phyloP scores from a whole-genome alignment of 2,797 vertebrate species.

The Martes flavigula region DNA sequence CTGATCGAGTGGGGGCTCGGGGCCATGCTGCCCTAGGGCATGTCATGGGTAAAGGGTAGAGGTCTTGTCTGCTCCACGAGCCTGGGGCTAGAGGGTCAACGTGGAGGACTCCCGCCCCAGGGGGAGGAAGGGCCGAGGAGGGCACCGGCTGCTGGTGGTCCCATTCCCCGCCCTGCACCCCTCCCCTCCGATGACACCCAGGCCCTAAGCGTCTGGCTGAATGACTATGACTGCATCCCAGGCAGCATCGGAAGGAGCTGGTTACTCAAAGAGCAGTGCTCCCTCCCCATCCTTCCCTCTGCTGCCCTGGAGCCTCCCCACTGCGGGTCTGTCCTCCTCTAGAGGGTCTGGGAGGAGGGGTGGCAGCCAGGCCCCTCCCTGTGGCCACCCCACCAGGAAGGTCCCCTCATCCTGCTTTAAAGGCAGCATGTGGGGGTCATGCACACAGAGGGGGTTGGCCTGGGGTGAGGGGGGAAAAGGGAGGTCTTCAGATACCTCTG shows the following conservation, averaged over 20 bases:
- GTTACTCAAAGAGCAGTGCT: neutral
- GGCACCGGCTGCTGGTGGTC: neutral
- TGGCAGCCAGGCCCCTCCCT: neutral
- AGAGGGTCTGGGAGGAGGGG: neutral
- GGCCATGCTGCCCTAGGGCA: neutral
- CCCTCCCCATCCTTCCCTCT: neutral
- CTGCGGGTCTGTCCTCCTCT: neutral
- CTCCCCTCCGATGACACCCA: neutral
- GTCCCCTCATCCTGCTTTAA: neutral
- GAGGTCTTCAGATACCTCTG: neutral
- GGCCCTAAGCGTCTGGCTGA: neutral
- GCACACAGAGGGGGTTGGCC: too few species aligned
- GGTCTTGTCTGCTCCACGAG: neutral
- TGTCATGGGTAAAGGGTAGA: neutral
- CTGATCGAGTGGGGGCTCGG: neutral
- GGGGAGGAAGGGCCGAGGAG: neutral
- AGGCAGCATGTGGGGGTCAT: neutral
- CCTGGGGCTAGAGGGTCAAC: neutral
- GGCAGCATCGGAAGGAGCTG: neutral
- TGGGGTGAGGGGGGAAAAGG: neutral
- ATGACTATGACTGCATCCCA: neutral
- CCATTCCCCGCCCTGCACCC: neutral
- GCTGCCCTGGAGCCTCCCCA: neutral
- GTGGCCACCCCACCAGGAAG: neutral
- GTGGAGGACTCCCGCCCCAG: neutral